Percentiles rank a stretch among this genome's conserved stretches.
These are phyloP conservation scores for Hoplias malabaricus DNA, from an alignment of 2,113 vertebrate genomes.

Conservation along the genomic window DNA sequence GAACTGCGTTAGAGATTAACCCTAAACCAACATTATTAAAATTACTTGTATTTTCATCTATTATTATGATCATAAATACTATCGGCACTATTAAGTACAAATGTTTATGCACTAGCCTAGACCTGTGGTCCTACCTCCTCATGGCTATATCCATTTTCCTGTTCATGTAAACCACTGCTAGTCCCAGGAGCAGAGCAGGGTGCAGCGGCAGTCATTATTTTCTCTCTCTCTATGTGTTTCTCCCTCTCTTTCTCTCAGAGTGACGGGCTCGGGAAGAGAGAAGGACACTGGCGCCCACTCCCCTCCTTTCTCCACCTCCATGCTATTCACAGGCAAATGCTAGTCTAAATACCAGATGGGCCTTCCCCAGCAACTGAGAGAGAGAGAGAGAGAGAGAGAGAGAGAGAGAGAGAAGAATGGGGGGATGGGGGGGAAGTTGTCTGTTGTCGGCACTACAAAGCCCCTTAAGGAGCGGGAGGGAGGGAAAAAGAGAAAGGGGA, in stretches of 20 bases:
- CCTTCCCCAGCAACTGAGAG: conserved; percentile 64
- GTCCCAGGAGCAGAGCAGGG: conserved; percentile 41
- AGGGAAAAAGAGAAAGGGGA: conserved; percentile 24
- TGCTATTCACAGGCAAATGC: conserved; percentile 69
- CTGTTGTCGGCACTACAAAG: conserved; percentile 46
- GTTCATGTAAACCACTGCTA: conserved; percentile 26
- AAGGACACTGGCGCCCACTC: conserved; percentile 51
- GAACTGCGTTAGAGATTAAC: too few relatives aligned
- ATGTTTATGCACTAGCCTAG: not conserved
- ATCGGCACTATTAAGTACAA: not conserved
- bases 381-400: conserved; percentile 31
- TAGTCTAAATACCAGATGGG: conserved; percentile 69
- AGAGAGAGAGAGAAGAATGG: not conserved
- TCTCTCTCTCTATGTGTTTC: conserved; percentile 4
- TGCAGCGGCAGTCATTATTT: conserved; percentile 50
- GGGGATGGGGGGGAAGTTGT: conserved; percentile 15
- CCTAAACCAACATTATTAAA: not conserved
- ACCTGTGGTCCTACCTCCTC: conserved; percentile 54
- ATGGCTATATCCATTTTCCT: conserved; percentile 40
- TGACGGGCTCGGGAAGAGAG: conserved; percentile 43
- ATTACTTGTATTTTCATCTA: not conserved
- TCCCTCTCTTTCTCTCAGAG: conserved; percentile 21
- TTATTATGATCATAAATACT: not conserved
- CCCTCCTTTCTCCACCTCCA: conserved; percentile 51
- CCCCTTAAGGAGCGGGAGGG: conserved; percentile 1